phyloP scores from a whole-genome alignment of 2,113 vertebrate species.

The Zosterops lateralis region DNA sequence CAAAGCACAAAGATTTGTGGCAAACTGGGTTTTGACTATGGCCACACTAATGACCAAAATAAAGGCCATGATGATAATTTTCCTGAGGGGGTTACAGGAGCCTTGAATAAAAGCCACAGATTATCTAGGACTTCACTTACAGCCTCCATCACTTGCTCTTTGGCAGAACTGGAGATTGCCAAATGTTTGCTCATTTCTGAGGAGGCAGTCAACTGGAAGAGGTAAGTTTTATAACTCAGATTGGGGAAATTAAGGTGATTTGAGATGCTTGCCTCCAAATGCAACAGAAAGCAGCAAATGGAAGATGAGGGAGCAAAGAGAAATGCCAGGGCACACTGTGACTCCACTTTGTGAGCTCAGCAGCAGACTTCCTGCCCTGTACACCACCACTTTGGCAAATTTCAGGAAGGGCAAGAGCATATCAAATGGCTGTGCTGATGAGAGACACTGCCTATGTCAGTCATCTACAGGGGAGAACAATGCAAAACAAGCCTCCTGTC shows the following conservation, averaged over 20 bases:
- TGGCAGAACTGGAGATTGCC: not conserved
- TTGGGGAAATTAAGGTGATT: not conserved
- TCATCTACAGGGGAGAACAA: conserved; percentile 5
- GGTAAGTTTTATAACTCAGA: fast-evolving
- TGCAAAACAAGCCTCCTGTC: not conserved
- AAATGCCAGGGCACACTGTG: not conserved
- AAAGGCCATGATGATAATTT: not conserved
- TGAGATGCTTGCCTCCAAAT: not conserved
- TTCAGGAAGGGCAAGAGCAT: not conserved
- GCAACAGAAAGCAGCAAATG: not conserved
- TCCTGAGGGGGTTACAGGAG: not conserved
- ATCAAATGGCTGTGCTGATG: not conserved
- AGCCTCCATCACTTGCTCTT: not conserved
- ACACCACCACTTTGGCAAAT: not conserved
- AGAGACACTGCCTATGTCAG: not conserved
- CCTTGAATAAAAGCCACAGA: not conserved
- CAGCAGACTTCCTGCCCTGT: not conserved
- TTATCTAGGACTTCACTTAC: not conserved
- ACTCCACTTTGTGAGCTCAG: not conserved
- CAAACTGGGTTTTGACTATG: not conserved
- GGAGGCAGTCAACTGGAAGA: not conserved
- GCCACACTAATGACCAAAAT: not conserved
- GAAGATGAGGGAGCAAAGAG: not conserved
- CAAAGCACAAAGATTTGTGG: not conserved
- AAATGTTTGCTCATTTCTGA: not conserved